phyloP scores from a whole-genome alignment of 92 coral and sea anemone genomes.

The Micromussa lordhowensis region DNA sequence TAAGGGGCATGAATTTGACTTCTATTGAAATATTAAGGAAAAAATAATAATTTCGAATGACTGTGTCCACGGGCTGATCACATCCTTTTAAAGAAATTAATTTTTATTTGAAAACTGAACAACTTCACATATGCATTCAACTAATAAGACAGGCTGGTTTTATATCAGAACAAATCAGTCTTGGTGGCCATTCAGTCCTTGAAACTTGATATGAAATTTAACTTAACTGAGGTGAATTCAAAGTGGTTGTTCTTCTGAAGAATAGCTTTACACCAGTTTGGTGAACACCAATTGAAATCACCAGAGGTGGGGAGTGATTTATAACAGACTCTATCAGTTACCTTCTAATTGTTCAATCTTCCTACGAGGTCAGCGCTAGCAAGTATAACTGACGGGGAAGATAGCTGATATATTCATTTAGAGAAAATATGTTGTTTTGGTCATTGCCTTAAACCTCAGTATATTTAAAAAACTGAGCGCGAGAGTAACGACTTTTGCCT shows the following conservation, averaged over 20 bases:
- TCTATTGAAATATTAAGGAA: neutral
- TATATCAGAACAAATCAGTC: neutral
- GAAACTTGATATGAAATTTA: too few relatives aligned
- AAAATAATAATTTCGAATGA: too few relatives aligned
- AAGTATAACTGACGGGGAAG: neutral
- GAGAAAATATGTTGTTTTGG: too few relatives aligned
- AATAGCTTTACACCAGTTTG: neutral
- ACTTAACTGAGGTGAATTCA: too few relatives aligned
- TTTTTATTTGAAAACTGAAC: neutral
- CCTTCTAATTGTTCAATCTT: neutral
- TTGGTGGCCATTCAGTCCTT: neutral
- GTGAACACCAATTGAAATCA: neutral
- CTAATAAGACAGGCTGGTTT: neutral
- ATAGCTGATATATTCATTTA: too few relatives aligned
- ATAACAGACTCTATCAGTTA: neutral
- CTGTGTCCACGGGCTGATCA: neutral
- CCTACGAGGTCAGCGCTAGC: neutral
- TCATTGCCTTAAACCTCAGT: neutral
- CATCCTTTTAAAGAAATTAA: neutral
- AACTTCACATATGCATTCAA: neutral
- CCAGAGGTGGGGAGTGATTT: neutral
- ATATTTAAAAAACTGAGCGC: too few relatives aligned
- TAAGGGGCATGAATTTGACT: neutral
- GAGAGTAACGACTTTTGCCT: neutral
- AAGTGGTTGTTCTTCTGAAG: neutral